Evolutionary conservation across 2,888 invertebrate species (phyloP).

Genomic region (Idaea aversata): DNA sequence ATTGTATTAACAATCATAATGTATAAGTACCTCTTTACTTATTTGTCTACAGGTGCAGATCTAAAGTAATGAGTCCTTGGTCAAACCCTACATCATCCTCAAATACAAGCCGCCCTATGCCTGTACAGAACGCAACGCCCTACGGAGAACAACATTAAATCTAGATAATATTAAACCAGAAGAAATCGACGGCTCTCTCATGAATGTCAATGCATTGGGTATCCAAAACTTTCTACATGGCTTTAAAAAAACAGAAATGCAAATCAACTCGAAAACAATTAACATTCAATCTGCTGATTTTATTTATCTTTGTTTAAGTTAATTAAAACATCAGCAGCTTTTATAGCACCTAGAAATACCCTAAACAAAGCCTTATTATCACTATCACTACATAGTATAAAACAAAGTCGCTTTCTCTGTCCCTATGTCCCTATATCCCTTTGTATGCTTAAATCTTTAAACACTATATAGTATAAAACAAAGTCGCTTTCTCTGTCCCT

Average conservation of each 20-base stretch:
- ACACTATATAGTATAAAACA: too few species aligned
- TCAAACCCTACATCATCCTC: conserved; percentile 8
- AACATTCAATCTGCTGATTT: conserved; percentile 12
- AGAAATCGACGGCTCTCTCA: conserved; percentile 37
- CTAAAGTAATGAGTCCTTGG: not conserved
- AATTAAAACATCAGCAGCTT: conserved; percentile 45
- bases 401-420: too few species aligned
- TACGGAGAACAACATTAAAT: conserved; percentile 37
- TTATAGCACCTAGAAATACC: conserved; percentile 6
- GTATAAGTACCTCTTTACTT: not conserved
- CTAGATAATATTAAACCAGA: conserved; percentile 45
- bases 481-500: too few species aligned
- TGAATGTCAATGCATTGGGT: conserved; percentile 40
- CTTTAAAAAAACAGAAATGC: conserved; percentile 25
- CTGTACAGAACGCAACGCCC: too few species aligned
- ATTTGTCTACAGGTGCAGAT: conserved; percentile 18
- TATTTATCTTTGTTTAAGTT: conserved; percentile 29
- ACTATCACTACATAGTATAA: too few species aligned
- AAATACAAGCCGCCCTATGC: not conserved
- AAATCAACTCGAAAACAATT: conserved; percentile 6
- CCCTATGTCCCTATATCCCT: too few species aligned
- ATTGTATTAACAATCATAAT: too few species aligned
- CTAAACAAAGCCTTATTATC: too few species aligned
- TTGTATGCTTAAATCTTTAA: too few species aligned
- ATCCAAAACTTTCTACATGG: conserved; percentile 40